Conservation (phyloP, 2,113 vertebrate genomes). For the Microtus pennsylvanicus region DNA sequence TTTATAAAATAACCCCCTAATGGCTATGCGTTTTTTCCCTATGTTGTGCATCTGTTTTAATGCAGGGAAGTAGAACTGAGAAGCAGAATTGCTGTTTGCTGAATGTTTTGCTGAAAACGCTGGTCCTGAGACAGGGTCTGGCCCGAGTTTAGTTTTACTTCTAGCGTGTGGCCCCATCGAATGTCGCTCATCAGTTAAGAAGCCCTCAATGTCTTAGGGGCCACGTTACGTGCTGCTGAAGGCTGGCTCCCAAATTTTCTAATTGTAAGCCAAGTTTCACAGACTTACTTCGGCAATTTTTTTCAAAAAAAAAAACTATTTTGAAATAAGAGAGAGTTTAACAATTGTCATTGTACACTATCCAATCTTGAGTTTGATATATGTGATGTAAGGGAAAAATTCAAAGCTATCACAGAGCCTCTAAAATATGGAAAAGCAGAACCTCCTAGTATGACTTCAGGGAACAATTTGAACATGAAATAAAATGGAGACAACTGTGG, state of each 20-base stretch:
- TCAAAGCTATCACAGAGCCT: not conserved
- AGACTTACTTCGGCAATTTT: not conserved
- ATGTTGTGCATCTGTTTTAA: conserved; percentile 71
- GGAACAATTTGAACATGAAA: conserved; percentile 69
- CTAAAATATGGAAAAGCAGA: conserved; percentile 50
- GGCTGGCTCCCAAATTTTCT: not conserved
- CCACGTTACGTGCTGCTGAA: not conserved
- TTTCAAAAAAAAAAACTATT: not conserved
- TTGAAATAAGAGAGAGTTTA: conserved; percentile 48
- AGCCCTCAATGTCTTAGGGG: not conserved
- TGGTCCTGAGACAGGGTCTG: not conserved
- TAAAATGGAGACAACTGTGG: conserved; percentile 76
- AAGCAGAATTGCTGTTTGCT: conserved; percentile 42
- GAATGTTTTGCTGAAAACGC: not conserved
- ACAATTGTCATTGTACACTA: conserved; percentile 11
- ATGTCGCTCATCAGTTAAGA: not conserved
- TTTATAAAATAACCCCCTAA: conserved; percentile 85
- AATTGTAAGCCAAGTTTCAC: not conserved
- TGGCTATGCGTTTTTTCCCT: conserved; percentile 79
- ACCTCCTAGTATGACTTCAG: conserved; percentile 55
- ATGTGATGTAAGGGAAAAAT: not conserved
- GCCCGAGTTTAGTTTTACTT: conserved; percentile 22
- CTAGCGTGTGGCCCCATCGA: not conserved
- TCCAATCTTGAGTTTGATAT: conserved; percentile 38
- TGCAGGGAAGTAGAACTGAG: conserved; percentile 26